These are phyloP conservation scores for Notarius lentiginosus DNA, from an alignment of 2,113 vertebrate genomes.

Conservation along the genomic window DNA sequence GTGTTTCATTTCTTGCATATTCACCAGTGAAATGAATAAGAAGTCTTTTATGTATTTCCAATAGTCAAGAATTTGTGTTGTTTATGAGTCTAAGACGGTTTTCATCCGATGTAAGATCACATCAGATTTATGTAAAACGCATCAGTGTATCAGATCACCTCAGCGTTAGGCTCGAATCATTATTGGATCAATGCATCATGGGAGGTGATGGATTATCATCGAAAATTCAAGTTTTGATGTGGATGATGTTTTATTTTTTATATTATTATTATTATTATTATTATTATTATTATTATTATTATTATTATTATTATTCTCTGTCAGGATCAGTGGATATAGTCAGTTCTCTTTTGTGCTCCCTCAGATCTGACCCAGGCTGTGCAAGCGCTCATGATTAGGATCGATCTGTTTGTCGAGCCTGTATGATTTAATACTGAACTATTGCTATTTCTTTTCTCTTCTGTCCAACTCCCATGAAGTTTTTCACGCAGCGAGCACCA, in stretches of 20 bases:
- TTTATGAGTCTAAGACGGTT: neutral
- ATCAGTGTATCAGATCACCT: neutral
- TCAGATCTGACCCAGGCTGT: neutral
- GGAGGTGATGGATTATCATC: neutral
- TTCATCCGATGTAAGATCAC: neutral
- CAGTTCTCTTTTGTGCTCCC: neutral
- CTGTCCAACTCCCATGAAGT: neutral
- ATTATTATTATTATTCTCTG: neutral
- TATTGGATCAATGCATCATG: neutral
- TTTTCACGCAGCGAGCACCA: neutral
- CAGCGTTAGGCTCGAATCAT: neutral
- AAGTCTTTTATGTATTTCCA: neutral
- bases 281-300: neutral
- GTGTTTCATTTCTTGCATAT: neutral
- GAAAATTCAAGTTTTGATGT: neutral
- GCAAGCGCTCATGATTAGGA: slow-evolving; percentile 2
- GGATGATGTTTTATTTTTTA: neutral
- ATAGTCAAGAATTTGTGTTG: neutral
- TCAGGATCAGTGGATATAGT: neutral
- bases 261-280: neutral
- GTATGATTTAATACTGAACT: neutral
- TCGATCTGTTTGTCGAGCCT: slow-evolving; percentile 12
- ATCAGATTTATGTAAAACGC: neutral
- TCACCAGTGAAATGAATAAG: neutral
- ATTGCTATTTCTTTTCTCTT: neutral